Base-by-base conservation (phyloP, 1,140 invertebrate genomes). In the Caerostris extrusa region DNA sequence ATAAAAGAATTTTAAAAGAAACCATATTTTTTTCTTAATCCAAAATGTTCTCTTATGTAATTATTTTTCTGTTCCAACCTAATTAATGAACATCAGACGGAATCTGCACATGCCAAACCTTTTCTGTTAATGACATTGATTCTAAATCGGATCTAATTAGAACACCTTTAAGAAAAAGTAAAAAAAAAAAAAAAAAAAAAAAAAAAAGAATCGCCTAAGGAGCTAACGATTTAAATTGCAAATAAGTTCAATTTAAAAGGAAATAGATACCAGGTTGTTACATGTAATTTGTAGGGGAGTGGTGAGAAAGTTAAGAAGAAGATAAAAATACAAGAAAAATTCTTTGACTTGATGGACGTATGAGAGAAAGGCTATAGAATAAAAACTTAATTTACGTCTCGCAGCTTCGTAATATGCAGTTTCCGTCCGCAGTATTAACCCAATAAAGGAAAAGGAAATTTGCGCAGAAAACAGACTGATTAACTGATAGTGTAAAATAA, bases 311-410 rank as follows among this genome's bases (percentile, higher is more conserved):
- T 10, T 10, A 50, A 19, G 19, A 53, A 12, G 14, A 56, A n/a
- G 56, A n/a, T n/a, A 50, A 19, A 34, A 8, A 34, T 8, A 3
- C 34, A 17, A 64, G n/a, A 71, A 71, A 19, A 8, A 7, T 71
- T 19, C 50, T 34, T 71, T 34, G 8, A 71, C 7, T 34, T 71
- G n/a, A 34, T 71, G 19, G 34, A 71, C n/a, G 4, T 10, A 34
- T 50, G 69, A 71, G 19, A 7, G 34, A 34, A 50, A 71, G 7
- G n/a, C 81, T 10, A 83, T 56, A 5, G 81, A 53, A 56, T 83
- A 83, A 83, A 83, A 83, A 83, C 81, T 83, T 83, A 83, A 83
- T 83, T 83, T 83, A 83, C 12, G 81, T 10, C 81, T 64, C 61
- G 61, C 17, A 17, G 81, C 55, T 83, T 83, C 69, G 69, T 7